Evolutionary conservation across 2,888 invertebrate species (phyloP), one percentile per base, ranked within the genome.

Genomic region (Ophion ventricosus): DNA sequence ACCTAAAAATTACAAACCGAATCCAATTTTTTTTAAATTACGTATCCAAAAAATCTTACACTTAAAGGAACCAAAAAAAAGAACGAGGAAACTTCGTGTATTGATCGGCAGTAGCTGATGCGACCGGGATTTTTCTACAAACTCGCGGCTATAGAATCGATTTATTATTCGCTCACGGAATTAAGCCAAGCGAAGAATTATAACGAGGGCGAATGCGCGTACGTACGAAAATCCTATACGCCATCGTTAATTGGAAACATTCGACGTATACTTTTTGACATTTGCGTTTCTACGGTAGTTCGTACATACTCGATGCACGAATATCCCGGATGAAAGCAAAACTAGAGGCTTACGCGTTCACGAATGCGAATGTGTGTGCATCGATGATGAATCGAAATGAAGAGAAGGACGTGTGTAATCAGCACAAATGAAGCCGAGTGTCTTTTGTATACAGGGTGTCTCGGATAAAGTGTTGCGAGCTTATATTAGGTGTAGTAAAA

Each of bases 151-250:
- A 17, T 49, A 17, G 14, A 4, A 49, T 49, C 49, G 49, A 49
- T 49, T 49, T 49, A 49, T 49, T 49, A 17, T 17, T 17, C 49
- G 49, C 49, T 49, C 49, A 2, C 17, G 49, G 49, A 49, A 49
- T 25, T n/a, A n/a, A 69, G 25, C 8, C 26, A n/a, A 69, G 17
- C 69, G 54, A 69, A 69, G 49, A 69, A 11, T 26, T 54, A 69
- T 67, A 69, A 54, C 29, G 54, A 56, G n/a, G 54, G 2, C 29
- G 11, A n/a, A 56, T 8, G 26, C 29, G 3, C 29, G n/a, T 35
- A 64, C 10, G 20, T 69, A n/a, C 8, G 17, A 26, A 26, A 69
- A 63, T 49, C 61, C 35, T 2, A 23, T n/a, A 20, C 26, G 61
- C 63, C 29, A 26, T 63, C 25, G 25, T 25, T 63, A 25, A 63